Percentiles rank a stretch among this genome's conserved stretches.
These are phyloP conservation scores for Sebastes paucispinis DNA, from an alignment of 2,797 vertebrate genomes.

Conservation along the genomic window DNA sequence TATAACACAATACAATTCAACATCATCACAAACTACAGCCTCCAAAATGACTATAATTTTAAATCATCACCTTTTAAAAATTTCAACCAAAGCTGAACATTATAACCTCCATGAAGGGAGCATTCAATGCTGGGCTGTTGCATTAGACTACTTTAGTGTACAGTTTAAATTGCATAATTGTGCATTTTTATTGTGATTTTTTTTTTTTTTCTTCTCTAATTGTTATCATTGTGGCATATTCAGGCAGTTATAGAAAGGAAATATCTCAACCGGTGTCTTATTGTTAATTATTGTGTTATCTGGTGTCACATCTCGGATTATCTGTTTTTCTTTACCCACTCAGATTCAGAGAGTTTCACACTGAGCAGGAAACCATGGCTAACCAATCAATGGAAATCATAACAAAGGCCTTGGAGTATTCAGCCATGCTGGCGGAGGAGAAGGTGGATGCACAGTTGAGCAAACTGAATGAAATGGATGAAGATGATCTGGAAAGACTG, in stretches of 20 bases:
- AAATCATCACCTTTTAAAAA: not conserved
- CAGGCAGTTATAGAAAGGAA: not conserved
- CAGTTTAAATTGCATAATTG: not conserved
- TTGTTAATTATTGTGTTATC: not conserved
- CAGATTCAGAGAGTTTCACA: slow-evolving; percentile 9
- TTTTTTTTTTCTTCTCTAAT: not conserved
- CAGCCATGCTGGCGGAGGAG: slow-evolving; percentile 89
- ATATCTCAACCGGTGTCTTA: not conserved
- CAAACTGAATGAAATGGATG: slow-evolving; percentile 91
- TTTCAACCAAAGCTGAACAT: not conserved
- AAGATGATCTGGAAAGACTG: slow-evolving; percentile 92
- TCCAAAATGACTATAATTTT: not conserved
- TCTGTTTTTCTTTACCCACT: not conserved
- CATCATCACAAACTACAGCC: not conserved
- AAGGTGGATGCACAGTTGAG: slow-evolving; percentile 90
- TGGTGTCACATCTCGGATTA: not conserved
- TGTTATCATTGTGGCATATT: not conserved
- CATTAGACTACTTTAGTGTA: not conserved
- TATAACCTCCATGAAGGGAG: not conserved
- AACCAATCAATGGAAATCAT: slow-evolving; percentile 86
- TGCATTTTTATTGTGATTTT: not conserved
- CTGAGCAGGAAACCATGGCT: slow-evolving; percentile 79
- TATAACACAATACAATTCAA: not conserved
- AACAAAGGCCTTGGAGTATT: slow-evolving; percentile 90
- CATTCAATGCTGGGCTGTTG: not conserved